Percentiles rank a stretch among this genome's conserved stretches.
Evolutionary conservation across 2,888 invertebrate genomes (phyloP).

Genomic region (Tuta absoluta): DNA sequence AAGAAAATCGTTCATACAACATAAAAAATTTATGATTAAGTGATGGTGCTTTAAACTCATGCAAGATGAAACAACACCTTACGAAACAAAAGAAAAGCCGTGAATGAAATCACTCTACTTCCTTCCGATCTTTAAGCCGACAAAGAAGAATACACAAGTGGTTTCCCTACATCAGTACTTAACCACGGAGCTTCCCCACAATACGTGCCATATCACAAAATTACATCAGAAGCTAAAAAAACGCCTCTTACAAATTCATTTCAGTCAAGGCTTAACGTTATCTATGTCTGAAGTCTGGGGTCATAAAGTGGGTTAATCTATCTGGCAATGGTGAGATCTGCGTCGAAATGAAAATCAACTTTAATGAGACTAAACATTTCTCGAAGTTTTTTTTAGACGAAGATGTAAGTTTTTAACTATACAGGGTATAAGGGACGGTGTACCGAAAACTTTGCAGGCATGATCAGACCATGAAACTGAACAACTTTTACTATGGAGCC

Average conservation of each 20-base stretch:
- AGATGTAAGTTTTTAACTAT: too few relatives aligned
- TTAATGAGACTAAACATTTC: neutral
- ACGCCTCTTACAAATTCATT: neutral
- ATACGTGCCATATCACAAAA: slow-evolving; percentile 8
- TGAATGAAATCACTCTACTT: too few relatives aligned
- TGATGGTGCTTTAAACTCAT: too few relatives aligned
- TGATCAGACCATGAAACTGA: too few relatives aligned
- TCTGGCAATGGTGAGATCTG: neutral
- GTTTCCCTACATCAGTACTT: slow-evolving; percentile 1
- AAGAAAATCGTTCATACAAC: too few relatives aligned
- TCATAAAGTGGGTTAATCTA: neutral
- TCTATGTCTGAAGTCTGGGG: neutral
- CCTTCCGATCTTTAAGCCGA: neutral
- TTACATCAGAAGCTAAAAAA: slow-evolving; percentile 12
- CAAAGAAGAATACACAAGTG: slow-evolving; percentile 5
- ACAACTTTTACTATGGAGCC: too few relatives aligned
- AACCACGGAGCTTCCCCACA: slow-evolving; percentile 5
- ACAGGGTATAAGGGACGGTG: too few relatives aligned
- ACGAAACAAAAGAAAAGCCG: neutral
- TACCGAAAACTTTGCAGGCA: too few relatives aligned
- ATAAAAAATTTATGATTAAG: too few relatives aligned
- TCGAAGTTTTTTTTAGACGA: neutral
- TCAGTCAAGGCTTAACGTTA: neutral
- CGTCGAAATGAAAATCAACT: neutral
- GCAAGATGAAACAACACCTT: neutral